Percentiles rank a stretch among this genome's conserved stretches.
phyloP scores from a whole-genome alignment of 2,797 vertebrate species.

The Gobionotothen gibberifrons region DNA sequence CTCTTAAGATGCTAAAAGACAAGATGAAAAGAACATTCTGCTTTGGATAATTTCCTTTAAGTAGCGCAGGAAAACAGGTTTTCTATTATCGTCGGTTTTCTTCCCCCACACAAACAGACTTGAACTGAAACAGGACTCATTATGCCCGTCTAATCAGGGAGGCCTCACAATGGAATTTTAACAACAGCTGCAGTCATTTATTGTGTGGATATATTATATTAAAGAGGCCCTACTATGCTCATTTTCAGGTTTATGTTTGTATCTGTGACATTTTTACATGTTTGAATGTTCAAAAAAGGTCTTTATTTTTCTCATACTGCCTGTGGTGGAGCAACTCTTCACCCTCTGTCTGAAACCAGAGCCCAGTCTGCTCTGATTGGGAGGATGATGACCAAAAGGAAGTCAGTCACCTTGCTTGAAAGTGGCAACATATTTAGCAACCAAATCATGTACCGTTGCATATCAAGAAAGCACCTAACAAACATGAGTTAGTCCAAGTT shows the following conservation, averaged over 20 bases:
- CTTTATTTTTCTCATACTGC: too few relatives aligned
- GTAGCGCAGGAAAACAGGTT: not conserved
- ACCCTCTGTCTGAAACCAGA: too few relatives aligned
- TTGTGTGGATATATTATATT: constrained; percentile 61
- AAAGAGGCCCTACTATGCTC: constrained; percentile 10
- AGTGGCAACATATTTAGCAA: constrained; percentile 35
- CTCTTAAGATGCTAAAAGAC: constrained; percentile 1
- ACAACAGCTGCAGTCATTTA: constrained; percentile 57
- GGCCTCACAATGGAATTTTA: constrained; percentile 46
- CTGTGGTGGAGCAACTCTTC: too few relatives aligned
- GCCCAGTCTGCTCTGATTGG: too few relatives aligned
- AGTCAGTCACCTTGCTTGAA: constrained; percentile 46
- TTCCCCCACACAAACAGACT: constrained; percentile 3
- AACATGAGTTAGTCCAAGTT: constrained; percentile 27
- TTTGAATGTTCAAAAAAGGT: too few relatives aligned
- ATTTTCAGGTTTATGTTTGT: too few relatives aligned
- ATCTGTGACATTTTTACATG: too few relatives aligned
- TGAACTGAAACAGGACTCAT: not conserved
- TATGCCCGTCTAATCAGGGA: constrained; percentile 36
- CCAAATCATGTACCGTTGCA: constrained; percentile 49
- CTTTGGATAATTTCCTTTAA: constrained; percentile 15
- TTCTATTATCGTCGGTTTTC: not conserved
- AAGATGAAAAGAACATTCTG: constrained; percentile 9
- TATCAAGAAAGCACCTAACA: constrained; percentile 49
- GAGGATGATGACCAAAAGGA: constrained; percentile 38